These are phyloP conservation scores for Neopipo cinnamomea DNA, from an alignment of 2,113 vertebrate genomes.

Conservation along the genomic window DNA sequence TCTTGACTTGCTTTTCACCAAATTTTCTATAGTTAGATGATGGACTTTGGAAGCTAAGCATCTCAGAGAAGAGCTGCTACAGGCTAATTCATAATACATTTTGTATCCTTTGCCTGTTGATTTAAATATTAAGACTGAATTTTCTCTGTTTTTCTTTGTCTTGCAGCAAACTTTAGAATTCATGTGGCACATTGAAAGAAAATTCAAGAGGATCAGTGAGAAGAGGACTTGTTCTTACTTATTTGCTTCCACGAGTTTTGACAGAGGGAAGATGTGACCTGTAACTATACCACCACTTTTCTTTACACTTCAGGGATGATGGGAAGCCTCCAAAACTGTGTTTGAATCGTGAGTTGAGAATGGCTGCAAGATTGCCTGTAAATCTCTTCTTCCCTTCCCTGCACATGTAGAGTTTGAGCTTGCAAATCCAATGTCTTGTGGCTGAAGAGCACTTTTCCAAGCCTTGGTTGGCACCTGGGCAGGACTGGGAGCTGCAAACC, in stretches of 20 bases:
- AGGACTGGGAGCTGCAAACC: neutral
- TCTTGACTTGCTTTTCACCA: conserved; percentile 57
- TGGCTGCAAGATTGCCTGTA: neutral
- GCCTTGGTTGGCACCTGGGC: accelerated
- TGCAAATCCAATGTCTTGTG: neutral
- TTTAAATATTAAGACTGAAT: neutral
- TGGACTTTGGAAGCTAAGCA: neutral
- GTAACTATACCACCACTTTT: neutral
- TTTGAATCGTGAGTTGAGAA: accelerated
- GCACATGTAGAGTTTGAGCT: neutral
- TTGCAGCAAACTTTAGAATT: neutral
- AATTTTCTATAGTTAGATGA: conserved; percentile 30
- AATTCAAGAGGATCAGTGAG: neutral
- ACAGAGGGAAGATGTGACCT: neutral
- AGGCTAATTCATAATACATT: neutral
- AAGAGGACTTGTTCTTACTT: neutral
- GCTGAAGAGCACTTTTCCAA: neutral
- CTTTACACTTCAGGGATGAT: neutral
- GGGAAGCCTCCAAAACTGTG: neutral
- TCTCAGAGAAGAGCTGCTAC: neutral
- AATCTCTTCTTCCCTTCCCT: neutral
- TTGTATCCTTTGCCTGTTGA: neutral
- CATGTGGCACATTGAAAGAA: neutral
- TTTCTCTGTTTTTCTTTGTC: neutral
- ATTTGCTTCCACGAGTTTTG: neutral